Evolutionary conservation across 2,797 vertebrate genomes (phyloP).

Genomic region (Catharus ustulatus): DNA sequence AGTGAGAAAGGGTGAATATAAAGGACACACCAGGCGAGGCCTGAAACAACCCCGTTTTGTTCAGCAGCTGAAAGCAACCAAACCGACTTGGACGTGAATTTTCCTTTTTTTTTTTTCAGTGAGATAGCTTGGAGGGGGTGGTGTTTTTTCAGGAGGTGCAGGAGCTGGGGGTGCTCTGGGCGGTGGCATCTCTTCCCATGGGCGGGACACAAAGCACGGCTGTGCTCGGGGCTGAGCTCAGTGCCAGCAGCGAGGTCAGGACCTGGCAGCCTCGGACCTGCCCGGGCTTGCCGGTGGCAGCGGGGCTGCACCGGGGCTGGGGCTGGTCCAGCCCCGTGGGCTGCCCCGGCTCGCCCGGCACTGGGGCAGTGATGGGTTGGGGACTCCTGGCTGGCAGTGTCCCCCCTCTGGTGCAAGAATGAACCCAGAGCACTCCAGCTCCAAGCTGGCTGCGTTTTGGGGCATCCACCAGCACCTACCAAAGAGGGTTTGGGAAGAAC

Average conservation of each 20-base stretch:
- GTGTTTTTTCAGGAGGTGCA: neutral
- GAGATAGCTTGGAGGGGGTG: neutral
- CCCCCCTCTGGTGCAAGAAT: accelerated
- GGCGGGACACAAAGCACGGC: neutral
- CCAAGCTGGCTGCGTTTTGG: neutral
- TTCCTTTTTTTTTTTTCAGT: neutral
- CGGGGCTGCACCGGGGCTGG: neutral
- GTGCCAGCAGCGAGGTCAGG: slow-evolving; percentile 2
- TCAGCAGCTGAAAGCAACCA: slow-evolving; percentile 38
- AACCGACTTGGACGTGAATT: neutral
- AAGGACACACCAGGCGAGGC: slow-evolving; percentile 38
- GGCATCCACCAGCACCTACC: neutral
- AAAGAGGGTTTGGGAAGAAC: neutral
- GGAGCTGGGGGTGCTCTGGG: neutral
- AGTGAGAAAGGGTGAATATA: slow-evolving; percentile 24
- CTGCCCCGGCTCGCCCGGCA: neutral
- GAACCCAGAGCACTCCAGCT: accelerated
- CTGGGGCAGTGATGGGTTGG: neutral
- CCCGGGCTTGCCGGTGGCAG: slow-evolving; percentile 65
- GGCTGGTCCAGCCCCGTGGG: neutral
- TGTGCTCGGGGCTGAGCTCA: neutral
- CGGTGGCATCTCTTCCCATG: neutral
- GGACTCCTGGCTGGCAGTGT: accelerated
- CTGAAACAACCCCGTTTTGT: slow-evolving; percentile 44
- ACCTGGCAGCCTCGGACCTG: slow-evolving; percentile 61